Evolutionary conservation across 2,888 invertebrate species (phyloP), one percentile per base, ranked within the genome.

Genomic region (Pristionchus arcanus): DNA sequence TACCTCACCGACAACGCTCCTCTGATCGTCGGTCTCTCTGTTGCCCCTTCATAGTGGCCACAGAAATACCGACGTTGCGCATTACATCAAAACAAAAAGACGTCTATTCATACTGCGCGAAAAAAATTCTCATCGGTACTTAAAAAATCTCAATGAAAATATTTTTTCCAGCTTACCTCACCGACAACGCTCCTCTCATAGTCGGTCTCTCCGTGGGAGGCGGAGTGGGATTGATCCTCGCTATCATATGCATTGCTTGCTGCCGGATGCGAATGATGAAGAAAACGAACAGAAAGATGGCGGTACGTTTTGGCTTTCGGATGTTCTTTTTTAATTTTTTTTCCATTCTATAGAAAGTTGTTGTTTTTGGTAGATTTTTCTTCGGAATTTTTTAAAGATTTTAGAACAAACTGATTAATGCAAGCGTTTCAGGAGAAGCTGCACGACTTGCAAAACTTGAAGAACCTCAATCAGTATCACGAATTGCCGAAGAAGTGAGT

Each of bases 401-500:
- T 16, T 16, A 28, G 1, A 13, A 68, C 2, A 0, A 21, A 16
- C 37, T 16, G 16, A 3, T 2, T 81, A 25, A 81, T n/a, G 15
- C 28, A 16, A 42, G 9, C 49, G 0, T n/a, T 71, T 28, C 87
- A 90, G 74, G 74, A 90, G 83, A 90, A 92, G 71, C 91, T 92
- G 77, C 81, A 90, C n/a, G 91, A 91, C 42, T 90, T 92, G 74
- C 90, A 93, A 81, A 81, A 90, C 16, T 91, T 92, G 53, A 91
- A 90, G 81, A 91, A 91, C 31, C 77, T 93, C 49, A 94, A 94
- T 90, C 85, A 93, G 42, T 94, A 94, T 90, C 93, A 92, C 7
- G 94, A 94, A 71, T 91, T 94, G 37, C 94, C 94, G 3, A 91
- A 93, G 55, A 93, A 91, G 91, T 92, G 49, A 71, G 90, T 90